These are phyloP conservation scores for Coreoperca whiteheadi DNA, from an alignment of 2,113 vertebrate species.

Conservation along the genomic window DNA sequence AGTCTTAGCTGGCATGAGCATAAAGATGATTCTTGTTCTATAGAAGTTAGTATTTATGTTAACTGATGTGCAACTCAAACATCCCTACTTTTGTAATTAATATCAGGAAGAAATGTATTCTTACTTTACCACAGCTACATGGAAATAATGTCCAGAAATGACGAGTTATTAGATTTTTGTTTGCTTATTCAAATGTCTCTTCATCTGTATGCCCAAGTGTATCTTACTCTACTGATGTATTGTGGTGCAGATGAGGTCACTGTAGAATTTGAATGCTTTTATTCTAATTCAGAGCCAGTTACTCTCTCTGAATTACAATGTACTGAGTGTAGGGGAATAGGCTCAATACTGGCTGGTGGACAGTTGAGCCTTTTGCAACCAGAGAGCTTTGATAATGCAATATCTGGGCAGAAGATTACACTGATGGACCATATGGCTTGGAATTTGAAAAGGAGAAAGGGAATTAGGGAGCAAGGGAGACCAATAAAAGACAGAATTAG, in stretches of 20 bases:
- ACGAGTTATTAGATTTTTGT: background rate
- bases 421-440: conserved; percentile 58
- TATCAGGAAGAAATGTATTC: background rate
- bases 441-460: conserved; percentile 54
- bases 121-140: background rate
- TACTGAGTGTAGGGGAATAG: conserved; percentile 28
- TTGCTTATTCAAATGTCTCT: background rate
- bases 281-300: conserved; percentile 27
- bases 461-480: conserved; percentile 28
- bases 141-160: background rate
- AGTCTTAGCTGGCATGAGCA: background rate
- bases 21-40: background rate
- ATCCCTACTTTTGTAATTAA: background rate
- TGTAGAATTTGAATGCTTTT: conserved; percentile 39
- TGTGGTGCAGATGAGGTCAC: conserved; percentile 37
- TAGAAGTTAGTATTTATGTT: background rate
- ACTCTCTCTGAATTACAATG: conserved; percentile 63
- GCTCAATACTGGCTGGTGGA: conserved; percentile 22
- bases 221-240: conserved; percentile 14
- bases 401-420: conserved; percentile 61
- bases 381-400: conserved; percentile 71
- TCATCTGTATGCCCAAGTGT: background rate
- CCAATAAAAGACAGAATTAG: conserved; percentile 35
- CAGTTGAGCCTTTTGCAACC: conserved; percentile 52
- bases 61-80: conserved; percentile 5